Base-by-base conservation (phyloP, 2,797 vertebrate species). In the Leptoclinus maculatus region DNA sequence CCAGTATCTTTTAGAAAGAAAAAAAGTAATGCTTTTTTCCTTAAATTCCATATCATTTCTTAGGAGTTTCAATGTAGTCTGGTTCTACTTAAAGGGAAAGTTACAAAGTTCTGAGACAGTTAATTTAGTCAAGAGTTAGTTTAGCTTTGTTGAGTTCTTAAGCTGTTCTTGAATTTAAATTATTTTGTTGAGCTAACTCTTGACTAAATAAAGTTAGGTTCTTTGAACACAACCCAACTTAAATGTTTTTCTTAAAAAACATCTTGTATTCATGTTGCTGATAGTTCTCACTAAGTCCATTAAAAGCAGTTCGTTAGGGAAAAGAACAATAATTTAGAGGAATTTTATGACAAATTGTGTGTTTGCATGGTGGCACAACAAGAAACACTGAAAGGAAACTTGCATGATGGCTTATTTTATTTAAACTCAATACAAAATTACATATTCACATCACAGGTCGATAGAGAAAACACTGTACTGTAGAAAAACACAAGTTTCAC, bases 391-490 rank as follows among this genome's bases (percentile, higher is more conserved):
- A 41, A 34, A 25, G 2, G 5, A 65, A 62, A 58, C 8, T 19
- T 75, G 14, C 65, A 71, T 71, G 29, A 83, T 63, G 34, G 19
- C 49, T 83, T 78, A 5, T 82, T 92, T 91, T 85, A 92, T 88
- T 91, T 78, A 10, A 87, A 88, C 56, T 63, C 8, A n/a, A 74
- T 86, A 86, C 16, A 88, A 88, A 87, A 76, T 58, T 17, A 84
- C 62, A 86, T 79, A 87, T 86, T 83, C 78, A 88, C 71, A 89
- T 83, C 54, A 81, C 62, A 79, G 16, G 36, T 74, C 38, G 69
- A 60, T n/a, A 36, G 6, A 78, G 5, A 74, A 85, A 83, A 87
- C 71, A 84, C 74, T 82, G 71, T 38, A 78, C 6, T 71, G 36
- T 51, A 71, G 27, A 73, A 81, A 86, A 86, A 76, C 21, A 70